phyloP scores from a whole-genome alignment of 2,888 invertebrate species.

The Hofmannophila pseudospretella region DNA sequence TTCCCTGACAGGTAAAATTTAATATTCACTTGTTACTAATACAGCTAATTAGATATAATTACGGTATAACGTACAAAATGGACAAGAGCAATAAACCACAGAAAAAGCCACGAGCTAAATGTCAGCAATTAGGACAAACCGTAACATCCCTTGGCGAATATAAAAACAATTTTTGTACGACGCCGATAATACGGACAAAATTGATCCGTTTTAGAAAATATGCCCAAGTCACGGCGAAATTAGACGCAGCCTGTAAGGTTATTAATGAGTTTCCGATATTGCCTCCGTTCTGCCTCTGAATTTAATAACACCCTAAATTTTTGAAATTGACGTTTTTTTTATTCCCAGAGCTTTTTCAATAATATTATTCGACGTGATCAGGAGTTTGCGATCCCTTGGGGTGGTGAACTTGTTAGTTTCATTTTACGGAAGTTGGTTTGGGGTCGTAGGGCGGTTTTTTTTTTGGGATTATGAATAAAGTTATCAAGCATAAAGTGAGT shows the following conservation, averaged over 20 bases:
- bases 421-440: background rate
- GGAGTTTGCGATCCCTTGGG: slow-evolving; percentile 5
- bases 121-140: background rate
- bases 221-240: slow-evolving; percentile 58
- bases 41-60: too few relatives aligned
- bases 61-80: too few relatives aligned
- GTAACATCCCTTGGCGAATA: background rate
- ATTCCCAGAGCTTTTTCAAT: slow-evolving; percentile 6
- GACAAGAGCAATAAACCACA: background rate
- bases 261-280: slow-evolving; percentile 74
- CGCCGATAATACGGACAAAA: slow-evolving; percentile 33
- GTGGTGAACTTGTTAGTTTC: background rate
- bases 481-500: too few relatives aligned
- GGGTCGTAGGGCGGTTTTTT: too few relatives aligned
- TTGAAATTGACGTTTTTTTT: slow-evolving; percentile 37
- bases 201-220: slow-evolving; percentile 26
- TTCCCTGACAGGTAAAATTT: too few relatives aligned
- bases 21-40: too few relatives aligned
- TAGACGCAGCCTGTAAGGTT: slow-evolving; percentile 62
- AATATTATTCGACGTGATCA: slow-evolving; percentile 4
- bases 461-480: too few relatives aligned
- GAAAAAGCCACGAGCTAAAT: background rate
- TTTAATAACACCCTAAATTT: slow-evolving; percentile 52
- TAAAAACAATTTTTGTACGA: slow-evolving; percentile 1
- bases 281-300: slow-evolving; percentile 41